Evolutionary conservation across 2,113 vertebrate genomes (phyloP).

Genomic region (Dicaeum eximium): DNA sequence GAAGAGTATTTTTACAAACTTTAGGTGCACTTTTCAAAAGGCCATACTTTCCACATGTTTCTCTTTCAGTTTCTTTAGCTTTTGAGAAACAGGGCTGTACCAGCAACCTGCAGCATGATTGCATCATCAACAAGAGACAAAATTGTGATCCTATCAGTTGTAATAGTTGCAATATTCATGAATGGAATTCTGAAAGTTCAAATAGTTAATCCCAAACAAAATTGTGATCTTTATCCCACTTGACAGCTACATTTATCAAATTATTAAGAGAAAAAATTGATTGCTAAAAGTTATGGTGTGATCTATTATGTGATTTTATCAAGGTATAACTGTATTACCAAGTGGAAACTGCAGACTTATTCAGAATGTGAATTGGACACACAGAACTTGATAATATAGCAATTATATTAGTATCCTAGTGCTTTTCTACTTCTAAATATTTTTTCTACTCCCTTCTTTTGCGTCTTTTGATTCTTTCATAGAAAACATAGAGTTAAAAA

Average conservation of each 20-base stretch:
- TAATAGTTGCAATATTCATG: slow-evolving; percentile 58
- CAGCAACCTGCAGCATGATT: neutral
- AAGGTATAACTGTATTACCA: slow-evolving; percentile 54
- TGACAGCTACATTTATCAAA: slow-evolving; percentile 77
- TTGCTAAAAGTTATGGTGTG: slow-evolving; percentile 68
- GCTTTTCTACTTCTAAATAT: neutral
- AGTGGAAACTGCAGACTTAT: slow-evolving; percentile 57
- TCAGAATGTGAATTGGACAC: slow-evolving; percentile 62
- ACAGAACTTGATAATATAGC: slow-evolving; percentile 36
- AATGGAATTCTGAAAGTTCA: slow-evolving; percentile 68
- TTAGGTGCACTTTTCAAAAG: neutral
- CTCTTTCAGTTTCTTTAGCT: neutral
- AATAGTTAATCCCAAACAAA: slow-evolving; percentile 65
- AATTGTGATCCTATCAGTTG: slow-evolving; percentile 47
- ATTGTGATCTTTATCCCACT: slow-evolving; percentile 72
- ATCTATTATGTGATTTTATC: slow-evolving; percentile 71
- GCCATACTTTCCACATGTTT: accelerated
- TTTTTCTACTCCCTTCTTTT: neutral
- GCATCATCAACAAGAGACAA: slow-evolving; percentile 42
- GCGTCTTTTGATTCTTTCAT: neutral
- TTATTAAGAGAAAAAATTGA: slow-evolving; percentile 73
- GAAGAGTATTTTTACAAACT: neutral
- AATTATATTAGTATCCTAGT: neutral
- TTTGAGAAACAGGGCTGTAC: neutral
- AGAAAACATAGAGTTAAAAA: neutral